Evolutionary conservation across 2,113 vertebrate species (phyloP), one percentile per base, ranked within the genome.

Genomic region (Gobio gobio): DNA sequence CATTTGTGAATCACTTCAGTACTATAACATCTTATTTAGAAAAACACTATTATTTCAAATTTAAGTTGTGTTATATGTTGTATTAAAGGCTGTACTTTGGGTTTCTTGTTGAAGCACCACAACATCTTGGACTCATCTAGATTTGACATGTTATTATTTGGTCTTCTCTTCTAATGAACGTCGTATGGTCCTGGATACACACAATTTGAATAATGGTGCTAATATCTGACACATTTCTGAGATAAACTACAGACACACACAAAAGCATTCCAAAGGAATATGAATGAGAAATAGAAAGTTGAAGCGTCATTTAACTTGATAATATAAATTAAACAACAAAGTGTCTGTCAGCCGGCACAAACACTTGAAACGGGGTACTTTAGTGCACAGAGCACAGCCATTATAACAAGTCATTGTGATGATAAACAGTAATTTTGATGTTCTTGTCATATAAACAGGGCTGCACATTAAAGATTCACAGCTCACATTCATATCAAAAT

Each of bases 1-100:
- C 56, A 78, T 78, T 64, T 49, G n/a, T 26, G 58, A 24, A 79
- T 45, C 77, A 63, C n/a, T 43, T 61, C 4, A 61, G 33, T 45
- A 26, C 33, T 29, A 18, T 56, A 14, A 77, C 26, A 16, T 63
- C 0, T 18, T 13, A 64, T 59, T 59, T 40, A 58, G 20, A 78
- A 78, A 36, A n/a, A 13, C 26, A 40, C 26, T 58, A 40, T 58
- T 49, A 22, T 33, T 33, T 33, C 3, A 76, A 33, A 74, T 49
- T 26, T 0, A 16, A 51, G 12, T 51, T 75, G 43, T 9, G 24
- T 26, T 49, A 18, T 51, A 49, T 49, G 12, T 51, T 75, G 13
- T 10, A 26, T 18, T 79, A 24, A n/a, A 47, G 36, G 36, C 1
- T 78, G 33, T 40, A 16, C 10, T 61, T 78, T 59, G 20, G 58